These are phyloP conservation scores for Venustoraphidia nigricollis DNA, from an alignment of 2,888 invertebrate genomes.

Conservation along the genomic window DNA sequence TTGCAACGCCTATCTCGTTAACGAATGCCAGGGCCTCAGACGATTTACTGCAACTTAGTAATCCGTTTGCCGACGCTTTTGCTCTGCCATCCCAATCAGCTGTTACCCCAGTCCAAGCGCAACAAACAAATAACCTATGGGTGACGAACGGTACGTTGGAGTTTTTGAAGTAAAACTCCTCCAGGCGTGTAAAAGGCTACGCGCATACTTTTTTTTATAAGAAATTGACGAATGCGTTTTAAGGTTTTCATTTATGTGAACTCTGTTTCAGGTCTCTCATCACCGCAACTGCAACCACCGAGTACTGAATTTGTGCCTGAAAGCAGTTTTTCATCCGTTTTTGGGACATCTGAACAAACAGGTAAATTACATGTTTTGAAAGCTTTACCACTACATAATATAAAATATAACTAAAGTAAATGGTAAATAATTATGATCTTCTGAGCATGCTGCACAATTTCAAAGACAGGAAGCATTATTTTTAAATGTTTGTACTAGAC, in stretches of 20 bases:
- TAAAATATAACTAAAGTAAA: too few species aligned
- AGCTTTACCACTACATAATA: too few species aligned
- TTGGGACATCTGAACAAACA: slow-evolving; percentile 57
- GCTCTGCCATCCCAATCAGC: slow-evolving; percentile 18
- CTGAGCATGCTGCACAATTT: too few species aligned
- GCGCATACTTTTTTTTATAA: too few species aligned
- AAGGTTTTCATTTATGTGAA: background rate
- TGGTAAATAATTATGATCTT: too few species aligned
- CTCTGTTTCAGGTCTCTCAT: slow-evolving; percentile 25
- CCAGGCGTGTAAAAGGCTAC: too few species aligned
- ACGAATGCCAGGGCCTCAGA: slow-evolving; percentile 52
- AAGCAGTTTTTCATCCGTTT: slow-evolving; percentile 76
- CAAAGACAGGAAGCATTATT: too few species aligned
- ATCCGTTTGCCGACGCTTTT: slow-evolving; percentile 74
- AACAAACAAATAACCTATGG: slow-evolving; percentile 25
- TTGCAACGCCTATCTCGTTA: slow-evolving; percentile 37
- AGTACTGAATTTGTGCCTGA: slow-evolving; percentile 59
- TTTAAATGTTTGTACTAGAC: too few species aligned
- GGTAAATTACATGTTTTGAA: slow-evolving; percentile 31
- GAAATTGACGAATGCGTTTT: too few species aligned
- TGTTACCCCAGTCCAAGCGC: slow-evolving; percentile 12
- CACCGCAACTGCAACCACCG: slow-evolving; percentile 18
- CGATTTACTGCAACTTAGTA: slow-evolving; percentile 74
- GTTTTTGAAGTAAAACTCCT: background rate
- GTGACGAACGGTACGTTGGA: slow-evolving; percentile 32